phyloP scores from a whole-genome alignment of 2,797 vertebrate genomes.

The Oceanodroma leucorhoa region DNA sequence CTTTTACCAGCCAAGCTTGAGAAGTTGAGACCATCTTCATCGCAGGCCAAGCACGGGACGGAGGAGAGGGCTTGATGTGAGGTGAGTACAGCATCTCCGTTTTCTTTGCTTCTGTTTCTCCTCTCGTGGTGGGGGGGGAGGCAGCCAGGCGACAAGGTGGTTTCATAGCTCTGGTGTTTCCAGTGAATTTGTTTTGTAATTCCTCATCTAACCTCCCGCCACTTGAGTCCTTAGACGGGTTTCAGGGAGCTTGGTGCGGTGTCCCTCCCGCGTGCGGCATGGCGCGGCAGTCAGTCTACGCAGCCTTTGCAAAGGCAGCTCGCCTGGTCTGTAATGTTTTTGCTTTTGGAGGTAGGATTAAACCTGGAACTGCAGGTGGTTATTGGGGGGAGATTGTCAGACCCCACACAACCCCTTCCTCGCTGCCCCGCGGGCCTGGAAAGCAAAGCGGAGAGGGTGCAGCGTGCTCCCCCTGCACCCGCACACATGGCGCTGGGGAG shows the following conservation, averaged over 20 bases:
- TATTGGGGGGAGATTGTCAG: neutral
- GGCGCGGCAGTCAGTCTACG: fast-evolving
- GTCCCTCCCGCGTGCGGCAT: fast-evolving
- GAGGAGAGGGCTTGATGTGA: neutral
- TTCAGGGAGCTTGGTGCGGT: fast-evolving
- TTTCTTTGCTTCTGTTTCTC: neutral
- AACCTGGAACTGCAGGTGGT: neutral
- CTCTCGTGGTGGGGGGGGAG: fast-evolving
- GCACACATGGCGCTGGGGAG: fast-evolving
- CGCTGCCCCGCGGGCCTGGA: fast-evolving
- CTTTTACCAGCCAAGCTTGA: neutral
- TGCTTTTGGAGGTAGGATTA: neutral
- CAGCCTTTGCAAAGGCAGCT: neutral
- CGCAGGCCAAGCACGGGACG: neutral
- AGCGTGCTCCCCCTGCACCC: fast-evolving
- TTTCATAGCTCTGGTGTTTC: neutral
- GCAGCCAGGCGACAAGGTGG: fast-evolving
- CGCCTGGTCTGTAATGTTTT: neutral
- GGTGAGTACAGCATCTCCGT: neutral
- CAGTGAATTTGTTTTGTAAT: neutral
- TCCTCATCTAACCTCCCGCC: neutral
- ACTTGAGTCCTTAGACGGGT: fast-evolving
- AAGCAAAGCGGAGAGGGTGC: neutral
- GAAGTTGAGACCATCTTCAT: neutral
- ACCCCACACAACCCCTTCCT: neutral